A percentile compares a stretch with the other conserved stretches of the same genome.
Evolutionary conservation across 64 coral and sea anemone genomes (phyloP).

Genomic region (Stylophora pistillata): DNA sequence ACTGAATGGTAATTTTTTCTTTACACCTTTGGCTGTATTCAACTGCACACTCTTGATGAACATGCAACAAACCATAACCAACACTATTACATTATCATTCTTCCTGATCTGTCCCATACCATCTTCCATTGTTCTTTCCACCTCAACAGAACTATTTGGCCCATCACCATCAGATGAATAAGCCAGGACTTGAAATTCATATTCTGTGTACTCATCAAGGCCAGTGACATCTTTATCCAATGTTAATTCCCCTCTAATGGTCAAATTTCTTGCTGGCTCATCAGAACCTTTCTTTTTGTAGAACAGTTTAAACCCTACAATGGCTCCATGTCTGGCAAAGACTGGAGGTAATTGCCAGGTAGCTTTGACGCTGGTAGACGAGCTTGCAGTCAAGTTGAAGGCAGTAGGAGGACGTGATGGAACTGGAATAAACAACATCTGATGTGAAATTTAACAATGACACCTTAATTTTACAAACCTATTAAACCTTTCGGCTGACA

Average conservation of each 20-base stretch:
- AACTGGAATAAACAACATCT: neutral
- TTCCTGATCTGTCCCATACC: neutral
- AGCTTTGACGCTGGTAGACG: neutral
- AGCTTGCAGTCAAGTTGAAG: neutral
- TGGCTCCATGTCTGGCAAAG: neutral
- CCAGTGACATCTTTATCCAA: neutral
- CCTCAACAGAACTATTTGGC: neutral
- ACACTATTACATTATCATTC: too few species aligned
- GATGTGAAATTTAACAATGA: neutral
- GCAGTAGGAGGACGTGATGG: neutral
- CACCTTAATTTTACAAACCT: too few species aligned
- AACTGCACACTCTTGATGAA: too few species aligned
- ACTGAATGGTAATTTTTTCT: too few species aligned
- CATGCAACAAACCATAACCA: too few species aligned
- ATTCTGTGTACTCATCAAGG: neutral
- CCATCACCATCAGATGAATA: neutral
- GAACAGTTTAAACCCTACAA: neutral
- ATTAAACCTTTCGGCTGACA: too few species aligned
- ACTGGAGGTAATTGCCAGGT: neutral
- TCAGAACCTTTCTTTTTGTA: neutral
- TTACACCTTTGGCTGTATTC: too few species aligned
- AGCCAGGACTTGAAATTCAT: slow-evolving; percentile 29
- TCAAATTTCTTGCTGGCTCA: neutral
- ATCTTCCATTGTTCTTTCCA: neutral
- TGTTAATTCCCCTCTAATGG: neutral